Conservation (phyloP, 2,113 vertebrate genomes). For the Nipponia nippon region DNA sequence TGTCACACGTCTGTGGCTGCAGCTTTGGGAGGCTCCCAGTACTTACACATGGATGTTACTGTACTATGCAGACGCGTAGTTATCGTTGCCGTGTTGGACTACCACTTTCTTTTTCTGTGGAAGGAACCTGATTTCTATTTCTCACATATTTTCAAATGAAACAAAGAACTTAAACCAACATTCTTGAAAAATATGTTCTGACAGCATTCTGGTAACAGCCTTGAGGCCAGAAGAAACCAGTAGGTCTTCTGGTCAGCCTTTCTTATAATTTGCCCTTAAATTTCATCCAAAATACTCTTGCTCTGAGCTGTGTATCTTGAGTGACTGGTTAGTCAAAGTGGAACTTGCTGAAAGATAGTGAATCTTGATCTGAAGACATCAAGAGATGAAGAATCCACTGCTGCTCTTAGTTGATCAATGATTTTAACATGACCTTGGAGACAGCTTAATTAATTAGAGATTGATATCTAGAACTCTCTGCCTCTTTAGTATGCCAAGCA, state of each 20-base stretch:
- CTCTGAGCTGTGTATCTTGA: background rate
- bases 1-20: background rate
- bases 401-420: background rate
- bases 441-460: conserved; percentile 15
- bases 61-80: background rate
- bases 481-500: background rate
- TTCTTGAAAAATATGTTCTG: background rate
- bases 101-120: background rate
- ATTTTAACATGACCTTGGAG: background rate
- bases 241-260: background rate
- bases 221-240: background rate
- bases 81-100: background rate
- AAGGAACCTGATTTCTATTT: background rate
- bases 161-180: background rate
- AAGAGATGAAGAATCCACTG: background rate
- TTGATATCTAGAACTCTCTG: background rate
- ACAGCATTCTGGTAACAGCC: background rate
- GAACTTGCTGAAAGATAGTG: background rate
- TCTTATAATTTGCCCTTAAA: background rate
- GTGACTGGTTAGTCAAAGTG: background rate
- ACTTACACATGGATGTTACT: background rate
- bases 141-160: background rate
- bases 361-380: background rate
- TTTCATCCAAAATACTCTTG: background rate
- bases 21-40: background rate